These are phyloP conservation scores for Ginglymostoma cirratum DNA, from an alignment of 2,113 vertebrate genomes.

Conservation along the genomic window DNA sequence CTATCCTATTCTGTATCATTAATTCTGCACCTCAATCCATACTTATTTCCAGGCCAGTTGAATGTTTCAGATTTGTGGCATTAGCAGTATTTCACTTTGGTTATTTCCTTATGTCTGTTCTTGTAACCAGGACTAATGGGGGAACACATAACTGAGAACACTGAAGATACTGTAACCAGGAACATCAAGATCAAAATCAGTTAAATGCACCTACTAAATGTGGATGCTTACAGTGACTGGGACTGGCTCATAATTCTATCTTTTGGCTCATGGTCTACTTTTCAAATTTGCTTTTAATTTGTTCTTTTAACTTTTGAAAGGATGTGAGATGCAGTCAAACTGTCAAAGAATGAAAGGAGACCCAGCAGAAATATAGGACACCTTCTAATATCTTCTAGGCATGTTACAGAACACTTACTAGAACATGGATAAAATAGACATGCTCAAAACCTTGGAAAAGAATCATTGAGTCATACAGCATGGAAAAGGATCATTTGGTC, in stretches of 20 bases:
- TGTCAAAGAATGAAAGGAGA: not conserved
- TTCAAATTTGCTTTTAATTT: not conserved
- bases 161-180: not conserved
- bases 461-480: too few relatives aligned
- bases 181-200: not conserved
- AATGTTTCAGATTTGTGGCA: not conserved
- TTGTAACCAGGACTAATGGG: not conserved
- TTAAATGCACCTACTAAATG: not conserved
- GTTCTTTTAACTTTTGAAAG: not conserved
- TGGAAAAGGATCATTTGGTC: too few relatives aligned
- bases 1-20: not conserved
- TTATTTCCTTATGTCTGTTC: not conserved
- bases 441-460: not conserved
- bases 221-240: not conserved
- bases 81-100: not conserved
- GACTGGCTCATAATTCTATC: not conserved
- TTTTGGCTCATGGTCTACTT: not conserved
- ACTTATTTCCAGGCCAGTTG: not conserved
- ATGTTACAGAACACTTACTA: not conserved
- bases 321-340: not conserved
- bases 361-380: not conserved
- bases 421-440: not conserved
- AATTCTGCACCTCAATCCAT: not conserved
- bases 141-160: not conserved
- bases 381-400: not conserved